Percentiles rank a stretch among this genome's conserved stretches.
Evolutionary conservation across 1,140 invertebrate species (phyloP).

Genomic region (Drosophila burlai): DNA sequence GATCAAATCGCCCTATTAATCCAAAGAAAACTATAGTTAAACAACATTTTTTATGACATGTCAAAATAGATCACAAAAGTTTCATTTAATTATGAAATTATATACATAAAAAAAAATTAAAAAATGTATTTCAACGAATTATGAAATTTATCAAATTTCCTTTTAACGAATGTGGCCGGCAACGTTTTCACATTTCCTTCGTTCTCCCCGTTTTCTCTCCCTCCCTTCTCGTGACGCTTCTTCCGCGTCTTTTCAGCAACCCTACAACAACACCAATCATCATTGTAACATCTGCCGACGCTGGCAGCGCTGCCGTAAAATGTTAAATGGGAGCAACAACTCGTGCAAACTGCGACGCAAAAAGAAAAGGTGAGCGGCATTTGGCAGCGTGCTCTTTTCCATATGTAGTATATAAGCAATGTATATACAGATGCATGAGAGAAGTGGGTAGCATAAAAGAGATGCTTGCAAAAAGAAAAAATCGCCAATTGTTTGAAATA

Average conservation of each 20-base stretch:
- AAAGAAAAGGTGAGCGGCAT: constrained; percentile 72
- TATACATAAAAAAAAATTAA: not conserved
- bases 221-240: constrained; percentile 6
- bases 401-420: constrained; percentile 36
- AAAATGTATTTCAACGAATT: constrained; percentile 8
- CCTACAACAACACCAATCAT: constrained; percentile 23
- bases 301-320: constrained; percentile 37
- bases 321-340: constrained; percentile 80
- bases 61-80: not conserved
- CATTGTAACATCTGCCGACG: constrained; percentile 68
- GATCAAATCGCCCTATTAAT: not conserved
- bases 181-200: not conserved
- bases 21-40: not conserved
- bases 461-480: constrained; percentile 68
- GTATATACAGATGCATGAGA: constrained; percentile 42
- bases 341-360: constrained; percentile 77
- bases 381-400: constrained; percentile 50
- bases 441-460: constrained; percentile 46
- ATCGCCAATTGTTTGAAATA: constrained; percentile 76
- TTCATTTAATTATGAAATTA: not conserved
- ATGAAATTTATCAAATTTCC: constrained; percentile 20
- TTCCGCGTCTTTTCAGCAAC: constrained; percentile 49
- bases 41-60: not conserved
- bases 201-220: not conserved
- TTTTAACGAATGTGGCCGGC: constrained; percentile 23